Evolutionary conservation across 1,140 invertebrate genomes (phyloP).

Genomic region (Aphis craccivora): DNA sequence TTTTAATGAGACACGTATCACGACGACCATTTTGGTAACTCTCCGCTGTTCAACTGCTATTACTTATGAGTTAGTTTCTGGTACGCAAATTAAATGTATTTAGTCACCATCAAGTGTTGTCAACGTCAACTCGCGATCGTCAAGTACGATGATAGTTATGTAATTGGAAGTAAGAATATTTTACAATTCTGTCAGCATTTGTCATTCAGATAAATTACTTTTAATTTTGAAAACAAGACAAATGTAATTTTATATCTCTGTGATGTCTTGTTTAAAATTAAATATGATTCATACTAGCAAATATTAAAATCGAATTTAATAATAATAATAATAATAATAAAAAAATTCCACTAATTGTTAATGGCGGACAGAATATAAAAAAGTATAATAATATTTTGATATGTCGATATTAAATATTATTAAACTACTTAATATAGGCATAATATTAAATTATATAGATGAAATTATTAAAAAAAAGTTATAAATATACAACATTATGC

Average conservation of each 20-base stretch:
- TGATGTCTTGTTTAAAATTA: background rate
- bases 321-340: background rate
- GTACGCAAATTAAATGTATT: constrained; percentile 9
- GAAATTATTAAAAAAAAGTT: background rate
- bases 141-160: background rate
- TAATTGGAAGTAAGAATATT: background rate
- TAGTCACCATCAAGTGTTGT: background rate
- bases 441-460: background rate
- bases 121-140: background rate
- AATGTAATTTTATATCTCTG: background rate
- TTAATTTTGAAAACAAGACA: background rate
- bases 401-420: background rate
- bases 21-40: background rate
- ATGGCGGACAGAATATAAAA: background rate
- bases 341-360: background rate
- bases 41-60: background rate
- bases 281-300: background rate
- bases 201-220: background rate
- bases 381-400: background rate
- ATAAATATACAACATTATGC: background rate
- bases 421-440: background rate
- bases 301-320: background rate
- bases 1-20: background rate
- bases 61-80: background rate
- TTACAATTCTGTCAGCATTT: background rate